Percentiles rank a stretch among this genome's conserved stretches.
phyloP scores from a whole-genome alignment of 2,797 vertebrate genomes.

The Diplodus puntazzo region DNA sequence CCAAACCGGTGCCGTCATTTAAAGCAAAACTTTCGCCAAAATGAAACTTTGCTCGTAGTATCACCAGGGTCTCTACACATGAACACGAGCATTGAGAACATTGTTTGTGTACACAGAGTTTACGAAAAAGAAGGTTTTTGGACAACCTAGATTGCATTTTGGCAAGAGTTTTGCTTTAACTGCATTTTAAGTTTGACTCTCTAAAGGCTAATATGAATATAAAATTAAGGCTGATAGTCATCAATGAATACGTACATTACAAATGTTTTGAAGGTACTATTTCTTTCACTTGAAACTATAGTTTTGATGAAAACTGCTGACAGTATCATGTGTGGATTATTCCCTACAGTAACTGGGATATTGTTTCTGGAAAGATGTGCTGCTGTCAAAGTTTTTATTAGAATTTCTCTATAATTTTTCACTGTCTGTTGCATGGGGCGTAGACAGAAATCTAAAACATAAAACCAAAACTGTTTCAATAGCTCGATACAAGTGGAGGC shows the following conservation, averaged over 20 bases:
- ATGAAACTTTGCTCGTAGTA: too few relatives aligned
- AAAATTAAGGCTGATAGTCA: too few relatives aligned
- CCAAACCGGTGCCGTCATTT: background rate
- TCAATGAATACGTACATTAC: background rate
- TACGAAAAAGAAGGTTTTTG: too few relatives aligned
- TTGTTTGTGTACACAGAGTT: too few relatives aligned
- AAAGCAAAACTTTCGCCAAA: too few relatives aligned
- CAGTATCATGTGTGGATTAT: background rate
- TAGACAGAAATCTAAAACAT: background rate
- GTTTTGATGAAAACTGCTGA: background rate
- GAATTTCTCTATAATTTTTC: background rate
- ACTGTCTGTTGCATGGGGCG: background rate
- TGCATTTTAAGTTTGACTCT: background rate
- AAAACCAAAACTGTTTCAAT: background rate
- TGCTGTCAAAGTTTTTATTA: background rate
- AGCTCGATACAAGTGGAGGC: background rate
- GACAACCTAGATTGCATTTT: too few relatives aligned
- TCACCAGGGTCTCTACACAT: too few relatives aligned
- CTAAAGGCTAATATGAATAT: too few relatives aligned
- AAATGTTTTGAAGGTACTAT: background rate
- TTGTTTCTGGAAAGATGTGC: background rate
- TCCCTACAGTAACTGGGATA: background rate
- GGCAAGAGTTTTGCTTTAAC: background rate
- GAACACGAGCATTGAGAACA: too few relatives aligned
- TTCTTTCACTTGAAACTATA: background rate